Base-by-base conservation (phyloP, 2,888 invertebrate genomes). In the Drosophila demipolita region DNA sequence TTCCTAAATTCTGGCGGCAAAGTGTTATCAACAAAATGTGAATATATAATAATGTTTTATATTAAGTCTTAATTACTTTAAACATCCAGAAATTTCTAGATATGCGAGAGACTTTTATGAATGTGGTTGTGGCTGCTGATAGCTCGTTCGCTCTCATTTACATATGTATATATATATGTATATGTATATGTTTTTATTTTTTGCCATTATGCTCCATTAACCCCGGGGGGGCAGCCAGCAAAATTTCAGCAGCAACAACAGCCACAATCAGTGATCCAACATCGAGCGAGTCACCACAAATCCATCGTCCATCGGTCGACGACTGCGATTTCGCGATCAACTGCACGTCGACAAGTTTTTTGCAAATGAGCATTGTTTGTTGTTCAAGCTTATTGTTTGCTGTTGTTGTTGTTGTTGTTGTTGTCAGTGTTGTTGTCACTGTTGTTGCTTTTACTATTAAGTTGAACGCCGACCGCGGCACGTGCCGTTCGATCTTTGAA, bases 201-300 rank as follows among this genome's bases (percentile, higher is more conserved):
- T 75, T 83, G 77, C 80, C 85, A 87, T 84, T 87, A 80, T 89
- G 87, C 80, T 84, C 87, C 82, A 87, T 82, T 84, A 84, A 84
- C 89, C 89, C 83, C 67, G 55, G 68, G 83, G 72, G 70, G 66
- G 54, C 66, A 64, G 35, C 36, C 63, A 55, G 36, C 50, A 73
- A 66, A 17, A 45, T 15, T 23, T 58, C 52, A 23, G 20, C 45
- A 23, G 15, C 57, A 55, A 45, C 3, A 20, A 49, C 50, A 35
- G 45, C 45, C 40, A 36, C 35, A 63, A 55, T 45, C 45, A 45
- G 23, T 45, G 23, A 45, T 11, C 48, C 53, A 64, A 42, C 29
- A 54, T 20, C 4, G 54, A 48, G 36, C 26, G 58, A 48, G 40
- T 23, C 36, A 66, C 54, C 35, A 68, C 54, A 73, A 53, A 75